Conservation (phyloP, 2,113 vertebrate species). For the Laticauda laticaudata region DNA sequence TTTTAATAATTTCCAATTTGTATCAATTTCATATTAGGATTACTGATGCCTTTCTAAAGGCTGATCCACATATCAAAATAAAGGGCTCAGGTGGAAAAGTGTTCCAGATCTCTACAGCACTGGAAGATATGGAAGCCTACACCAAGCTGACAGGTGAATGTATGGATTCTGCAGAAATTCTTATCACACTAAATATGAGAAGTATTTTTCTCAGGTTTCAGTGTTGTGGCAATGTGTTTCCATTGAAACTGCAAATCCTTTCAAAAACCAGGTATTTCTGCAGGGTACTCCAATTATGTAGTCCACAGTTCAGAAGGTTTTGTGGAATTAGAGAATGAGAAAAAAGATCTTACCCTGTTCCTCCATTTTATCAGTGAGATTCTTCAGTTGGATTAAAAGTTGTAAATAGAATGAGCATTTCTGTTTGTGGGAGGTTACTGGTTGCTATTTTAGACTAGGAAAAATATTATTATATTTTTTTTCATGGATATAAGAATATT, state of each 20-base stretch:
- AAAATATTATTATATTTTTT: background rate
- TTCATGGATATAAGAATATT: background rate
- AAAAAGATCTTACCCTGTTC: background rate
- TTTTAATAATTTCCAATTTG: background rate
- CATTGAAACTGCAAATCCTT: background rate
- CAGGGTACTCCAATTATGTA: background rate
- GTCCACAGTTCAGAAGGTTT: background rate
- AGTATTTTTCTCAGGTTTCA: background rate
- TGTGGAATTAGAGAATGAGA: background rate
- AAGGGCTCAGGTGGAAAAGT: slow-evolving; percentile 69
- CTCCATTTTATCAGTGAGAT: background rate
- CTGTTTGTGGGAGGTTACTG: background rate
- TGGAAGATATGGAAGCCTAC: slow-evolving; percentile 94
- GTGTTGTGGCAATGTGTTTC: background rate
- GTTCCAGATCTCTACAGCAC: slow-evolving; percentile 82
- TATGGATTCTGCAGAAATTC: background rate
- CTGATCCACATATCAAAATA: slow-evolving; percentile 78
- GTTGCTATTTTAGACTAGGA: background rate
- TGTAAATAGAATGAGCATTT: background rate
- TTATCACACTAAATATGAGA: background rate
- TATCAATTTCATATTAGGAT: slow-evolving; percentile 74
- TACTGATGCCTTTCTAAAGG: slow-evolving; percentile 88
- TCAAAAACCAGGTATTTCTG: background rate
- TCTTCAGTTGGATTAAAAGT: background rate
- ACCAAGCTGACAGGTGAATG: slow-evolving; percentile 86